A percentile compares a stretch with the other conserved stretches of the same genome.
phyloP scores from a whole-genome alignment of 2,888 invertebrate species.

The Eupithecia pulchellata region DNA sequence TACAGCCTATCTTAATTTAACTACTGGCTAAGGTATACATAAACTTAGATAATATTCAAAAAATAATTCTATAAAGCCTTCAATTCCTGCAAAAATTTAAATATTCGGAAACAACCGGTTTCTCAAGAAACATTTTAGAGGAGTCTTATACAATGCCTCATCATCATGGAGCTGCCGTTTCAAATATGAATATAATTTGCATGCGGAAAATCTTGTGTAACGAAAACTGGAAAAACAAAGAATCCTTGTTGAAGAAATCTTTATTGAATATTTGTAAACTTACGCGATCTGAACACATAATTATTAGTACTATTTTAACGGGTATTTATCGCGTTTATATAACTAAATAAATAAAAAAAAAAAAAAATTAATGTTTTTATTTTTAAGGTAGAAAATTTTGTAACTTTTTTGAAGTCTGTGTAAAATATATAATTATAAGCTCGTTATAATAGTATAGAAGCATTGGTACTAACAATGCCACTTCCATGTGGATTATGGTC shows the following conservation, averaged over 20 bases:
- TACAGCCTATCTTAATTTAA: too few relatives aligned
- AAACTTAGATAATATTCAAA: too few relatives aligned
- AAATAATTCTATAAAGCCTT: too few relatives aligned
- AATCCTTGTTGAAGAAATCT: background rate
- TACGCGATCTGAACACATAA: too few relatives aligned
- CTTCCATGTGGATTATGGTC: background rate
- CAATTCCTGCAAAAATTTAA: conserved; percentile 1
- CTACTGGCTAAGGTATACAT: too few relatives aligned
- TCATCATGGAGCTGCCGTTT: background rate
- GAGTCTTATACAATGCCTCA: background rate
- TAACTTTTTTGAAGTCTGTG: background rate
- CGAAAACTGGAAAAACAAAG: background rate
- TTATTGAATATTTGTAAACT: too few relatives aligned
- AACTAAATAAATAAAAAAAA: too few relatives aligned
- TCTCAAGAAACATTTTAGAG: background rate
- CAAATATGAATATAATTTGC: background rate
- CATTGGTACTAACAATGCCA: too few relatives aligned
- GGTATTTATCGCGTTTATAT: too few relatives aligned
- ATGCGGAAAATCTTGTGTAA: background rate
- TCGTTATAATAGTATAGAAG: too few relatives aligned
- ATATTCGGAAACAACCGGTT: background rate
- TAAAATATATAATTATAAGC: too few relatives aligned
- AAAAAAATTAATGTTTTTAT: background rate
- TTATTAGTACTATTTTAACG: too few relatives aligned
- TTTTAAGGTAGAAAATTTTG: background rate